Conservation (phyloP, 2,113 vertebrate genomes). For the Pseudopodoces humilis region DNA sequence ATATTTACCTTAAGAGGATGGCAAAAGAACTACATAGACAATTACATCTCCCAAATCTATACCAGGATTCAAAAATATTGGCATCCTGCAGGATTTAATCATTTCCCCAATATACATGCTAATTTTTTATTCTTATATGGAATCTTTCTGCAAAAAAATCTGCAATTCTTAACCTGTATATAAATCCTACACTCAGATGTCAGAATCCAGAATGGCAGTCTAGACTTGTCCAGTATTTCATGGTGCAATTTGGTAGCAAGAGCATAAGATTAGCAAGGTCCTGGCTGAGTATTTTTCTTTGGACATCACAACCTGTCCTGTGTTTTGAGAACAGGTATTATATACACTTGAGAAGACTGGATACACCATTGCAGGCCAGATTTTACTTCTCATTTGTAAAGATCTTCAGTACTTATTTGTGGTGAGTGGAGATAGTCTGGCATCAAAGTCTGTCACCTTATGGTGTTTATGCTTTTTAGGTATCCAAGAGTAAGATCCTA, state of each 20-base stretch:
- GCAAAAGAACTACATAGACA: neutral
- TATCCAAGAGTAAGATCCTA: neutral
- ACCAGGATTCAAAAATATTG: neutral
- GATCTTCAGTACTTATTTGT: neutral
- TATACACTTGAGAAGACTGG: neutral
- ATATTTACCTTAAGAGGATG: neutral
- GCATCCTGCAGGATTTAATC: neutral
- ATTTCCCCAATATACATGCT: neutral
- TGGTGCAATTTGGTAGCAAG: neutral
- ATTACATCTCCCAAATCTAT: neutral
- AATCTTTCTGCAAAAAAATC: neutral
- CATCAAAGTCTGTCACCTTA: neutral
- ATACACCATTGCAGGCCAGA: neutral
- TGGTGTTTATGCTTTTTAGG: neutral
- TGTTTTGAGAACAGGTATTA: neutral
- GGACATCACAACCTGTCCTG: neutral
- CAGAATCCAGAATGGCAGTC: neutral
- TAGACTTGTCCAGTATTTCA: neutral
- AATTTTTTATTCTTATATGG: neutral
- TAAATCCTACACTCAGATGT: neutral
- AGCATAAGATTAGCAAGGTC: neutral
- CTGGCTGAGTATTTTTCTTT: neutral
- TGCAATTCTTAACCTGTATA: neutral
- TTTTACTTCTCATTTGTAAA: neutral
- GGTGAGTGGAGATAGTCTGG: neutral